Conservation (phyloP, 2,113 vertebrate genomes). For the Panthera uncia region DNA sequence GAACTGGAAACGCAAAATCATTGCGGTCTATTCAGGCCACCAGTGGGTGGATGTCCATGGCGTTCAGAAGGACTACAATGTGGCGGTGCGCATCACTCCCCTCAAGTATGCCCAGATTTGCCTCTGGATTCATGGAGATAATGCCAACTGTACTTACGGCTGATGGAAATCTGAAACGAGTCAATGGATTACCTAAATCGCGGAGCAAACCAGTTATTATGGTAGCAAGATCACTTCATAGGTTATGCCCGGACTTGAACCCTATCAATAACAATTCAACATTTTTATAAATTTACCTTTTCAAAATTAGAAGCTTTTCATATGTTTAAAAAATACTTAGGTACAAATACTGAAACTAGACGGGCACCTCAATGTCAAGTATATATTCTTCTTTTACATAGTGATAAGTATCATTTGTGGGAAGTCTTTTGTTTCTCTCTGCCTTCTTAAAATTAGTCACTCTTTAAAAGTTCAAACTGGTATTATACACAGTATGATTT, state of each 20-base stretch:
- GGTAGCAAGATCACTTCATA: not conserved
- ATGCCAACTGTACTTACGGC: conserved; percentile 87
- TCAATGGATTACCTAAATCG: rapidly evolving
- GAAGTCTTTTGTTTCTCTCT: not conserved
- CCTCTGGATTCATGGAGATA: conserved; percentile 94
- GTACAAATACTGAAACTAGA: conserved; percentile 44
- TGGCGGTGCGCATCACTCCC: conserved; percentile 97
- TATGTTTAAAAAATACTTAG: conserved; percentile 57
- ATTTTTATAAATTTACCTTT: conserved; percentile 49
- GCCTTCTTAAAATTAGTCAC: conserved; percentile 42
- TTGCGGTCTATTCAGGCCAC: conserved; percentile 95
- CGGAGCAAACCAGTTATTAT: not conserved
- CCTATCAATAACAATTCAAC: conserved; percentile 22
- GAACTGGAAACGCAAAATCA: conserved; percentile 96
- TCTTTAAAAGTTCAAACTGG: conserved; percentile 60
- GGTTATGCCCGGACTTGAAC: conserved; percentile 51
- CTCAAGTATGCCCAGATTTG: conserved; percentile 98
- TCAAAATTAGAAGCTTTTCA: conserved; percentile 60
- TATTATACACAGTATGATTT: conserved; percentile 59
- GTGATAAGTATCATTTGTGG: conserved; percentile 50
- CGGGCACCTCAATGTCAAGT: conserved; percentile 61
- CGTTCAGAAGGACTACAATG: conserved; percentile 95
- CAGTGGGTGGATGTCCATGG: conserved; percentile 95
- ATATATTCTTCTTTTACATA: conserved; percentile 70
- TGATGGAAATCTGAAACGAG: conserved; percentile 68